Base-by-base conservation (phyloP, 2,113 vertebrate genomes). In the Calonectris borealis region DNA sequence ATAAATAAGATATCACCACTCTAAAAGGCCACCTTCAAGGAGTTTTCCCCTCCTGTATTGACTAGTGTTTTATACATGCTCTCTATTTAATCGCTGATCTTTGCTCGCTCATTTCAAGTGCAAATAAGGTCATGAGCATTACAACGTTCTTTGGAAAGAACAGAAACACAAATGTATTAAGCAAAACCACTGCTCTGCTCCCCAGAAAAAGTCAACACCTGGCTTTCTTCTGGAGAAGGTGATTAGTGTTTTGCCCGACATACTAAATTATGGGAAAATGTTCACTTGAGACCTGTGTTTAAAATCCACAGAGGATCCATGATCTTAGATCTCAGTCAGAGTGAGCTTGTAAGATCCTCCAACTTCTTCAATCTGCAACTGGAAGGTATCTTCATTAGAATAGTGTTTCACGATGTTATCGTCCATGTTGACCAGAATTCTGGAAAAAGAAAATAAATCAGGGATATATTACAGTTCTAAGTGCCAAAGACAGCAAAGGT, bases 381-480 rank as follows among this genome's bases (percentile, higher is more conserved):
- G 99, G 98, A 99, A 99, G 87, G 99, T 99, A 97, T 99, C 99
- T 96, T 99, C 99, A 8, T 99, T 99, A 83, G 99, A 99, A 95
- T 99, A 99, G 92, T 99, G 99, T 94, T 99, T 99, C 98, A 99
- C 99, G 40, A 99, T 99, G 97, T 99, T 99, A 98, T 99, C 99
- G 0, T 99, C 99, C 99, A 99, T 99, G 97, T 99, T 99, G 88
- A 99, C 99, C 89, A 99, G 97, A 95, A 99, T 99, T 94, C 99
- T 99, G 95, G 44, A 61, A 68, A 78, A 84, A 77, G 64, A 76
- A 91, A 44, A n/a, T 34, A 32, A 57, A 16, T 32, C 19, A 42
- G 42, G 32, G 48, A n/a, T 49, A 42, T 34, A 73, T 84, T 71
- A 94, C 2, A 69, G 24, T 55, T 52, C 52, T 51, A 58, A 57